Evolutionary conservation across 2,888 invertebrate genomes (phyloP), one percentile per base, ranked within the genome.

Genomic region (Horisme vitalbata): DNA sequence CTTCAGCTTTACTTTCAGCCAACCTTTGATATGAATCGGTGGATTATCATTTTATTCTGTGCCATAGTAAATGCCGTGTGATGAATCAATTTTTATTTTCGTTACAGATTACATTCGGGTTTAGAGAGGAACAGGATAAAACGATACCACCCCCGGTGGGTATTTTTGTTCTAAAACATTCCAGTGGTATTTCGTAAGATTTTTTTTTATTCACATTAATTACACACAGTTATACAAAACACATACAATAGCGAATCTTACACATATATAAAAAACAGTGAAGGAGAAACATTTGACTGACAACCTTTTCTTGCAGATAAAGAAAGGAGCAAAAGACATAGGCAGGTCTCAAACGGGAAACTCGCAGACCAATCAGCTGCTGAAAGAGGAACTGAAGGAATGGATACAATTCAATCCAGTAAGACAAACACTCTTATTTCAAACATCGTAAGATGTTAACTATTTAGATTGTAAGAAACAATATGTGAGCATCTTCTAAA

Each of bases 311-410:
- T 34, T 43, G 0, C 11, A 69, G 69, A 4, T 41, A 0, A 76
- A 66, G 32, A 77, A 77, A 49, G 50, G 45, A 3, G 50, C 18
- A 8, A 71, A 69, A 10, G 63, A 65, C 0, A 1, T 2, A 0
- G 37, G 13, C 7, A 57, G 45, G 9, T 41, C 54, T 1, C 32
- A 38, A n/a, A 37, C 45, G 3, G 20, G 41, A 7, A 37, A 54
- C 2, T 3, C 55, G 0, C 4, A 36, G 0, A 6, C 45, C 0
- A 38, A 34, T 0, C 50, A 59, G n/a, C 65, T 62, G 18, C 12
- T 53, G 3, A 84, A 74, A 47, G 80, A 80, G 5, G 86, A 86
- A 35, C 36, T 83, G 1, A 67, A 80, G 0, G 82, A 86, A 49
- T 88, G 87, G 87, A 55, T 84, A 1, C 66, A 55, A 18, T 83